Evolutionary conservation across 2,888 invertebrate species (phyloP), one percentile per base, ranked within the genome.

Genomic region (Lycia hirtaria): DNA sequence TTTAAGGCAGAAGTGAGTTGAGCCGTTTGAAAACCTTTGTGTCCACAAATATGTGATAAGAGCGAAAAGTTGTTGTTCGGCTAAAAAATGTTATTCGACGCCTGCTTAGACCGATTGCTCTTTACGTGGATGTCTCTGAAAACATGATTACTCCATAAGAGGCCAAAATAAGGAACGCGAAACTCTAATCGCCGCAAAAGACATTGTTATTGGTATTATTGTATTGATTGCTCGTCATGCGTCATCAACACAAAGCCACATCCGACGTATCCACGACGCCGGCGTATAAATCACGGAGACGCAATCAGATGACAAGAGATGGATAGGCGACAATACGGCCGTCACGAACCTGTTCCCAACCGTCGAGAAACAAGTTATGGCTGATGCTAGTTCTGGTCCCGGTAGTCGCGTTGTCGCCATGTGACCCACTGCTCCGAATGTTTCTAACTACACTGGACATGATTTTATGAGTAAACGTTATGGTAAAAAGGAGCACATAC

Each of bases 351-450:
- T 60, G 63, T 60, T 56, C 40, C n/a, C 17, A 38, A 49, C 48
- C 41, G 49, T 52, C 45, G 55, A 51, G 54, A 59, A 62, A 66
- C 62, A 50, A 52, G 62, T 67, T 66, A 57, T 59, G 56, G 60
- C 60, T 55, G 52, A 48, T 26, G 58, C 45, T 40, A 51, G 59
- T 55, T 45, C 63, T 47, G 43, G 55, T 45, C 50, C 48, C 49
- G 26, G 48, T 56, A 68, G 74, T 67, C 72, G 65, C 67, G 65
- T 68, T 69, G 64, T 67, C 71, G 68, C 69, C 67, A 51, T 53
- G 64, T 74, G 77, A 72, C 78, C 78, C 68, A 78, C 67, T 78
- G 69, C 45, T 63, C 76, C 69, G 54, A 72, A 76, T 74, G 58
- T 62, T 63, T 62, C 55, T 48, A 69, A 70, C 68, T 69, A 67